A percentile compares a stretch with the other conserved stretches of the same genome.
phyloP scores from a whole-genome alignment of 2,797 vertebrate genomes.

The Gymnoscopelus braueri region DNA sequence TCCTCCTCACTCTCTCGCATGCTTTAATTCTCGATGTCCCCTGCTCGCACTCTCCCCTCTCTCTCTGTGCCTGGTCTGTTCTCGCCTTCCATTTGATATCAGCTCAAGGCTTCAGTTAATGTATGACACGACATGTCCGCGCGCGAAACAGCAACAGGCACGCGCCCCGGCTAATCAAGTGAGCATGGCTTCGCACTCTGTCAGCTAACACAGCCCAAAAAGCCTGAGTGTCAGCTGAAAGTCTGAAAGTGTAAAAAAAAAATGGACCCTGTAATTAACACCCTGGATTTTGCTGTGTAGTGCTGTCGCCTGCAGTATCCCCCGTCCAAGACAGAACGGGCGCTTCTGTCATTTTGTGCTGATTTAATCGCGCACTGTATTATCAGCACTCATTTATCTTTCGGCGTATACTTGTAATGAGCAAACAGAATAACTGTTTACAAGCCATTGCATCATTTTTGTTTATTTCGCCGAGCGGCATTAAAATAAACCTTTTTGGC shows the following conservation, averaged over 20 bases:
- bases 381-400: constrained; percentile 16
- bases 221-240: too few relatives aligned
- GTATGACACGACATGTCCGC: constrained; percentile 49
- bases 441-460: constrained; percentile 46
- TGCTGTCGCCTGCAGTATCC: neutral
- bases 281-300: too few relatives aligned
- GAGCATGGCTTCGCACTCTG: constrained; percentile 39
- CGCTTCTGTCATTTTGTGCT: neutral
- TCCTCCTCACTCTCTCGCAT: neutral
- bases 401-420: constrained; percentile 2
- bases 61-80: neutral
- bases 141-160: constrained; percentile 37
- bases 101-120: constrained; percentile 39
- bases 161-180: constrained; percentile 46
- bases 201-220: neutral
- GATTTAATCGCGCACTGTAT: neutral
- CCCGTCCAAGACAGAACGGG: constrained; percentile 32
- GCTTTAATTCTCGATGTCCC: neutral
- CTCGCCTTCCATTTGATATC: constrained; percentile 14
- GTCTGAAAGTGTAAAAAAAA: too few relatives aligned
- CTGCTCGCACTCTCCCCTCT: neutral
- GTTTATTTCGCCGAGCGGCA: constrained; percentile 49
- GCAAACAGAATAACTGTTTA: constrained; percentile 31
- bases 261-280: too few relatives aligned
- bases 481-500: constrained; percentile 38